phyloP scores from a whole-genome alignment of 1,140 invertebrate genomes.

The Caenorhabditis briggsae region DNA sequence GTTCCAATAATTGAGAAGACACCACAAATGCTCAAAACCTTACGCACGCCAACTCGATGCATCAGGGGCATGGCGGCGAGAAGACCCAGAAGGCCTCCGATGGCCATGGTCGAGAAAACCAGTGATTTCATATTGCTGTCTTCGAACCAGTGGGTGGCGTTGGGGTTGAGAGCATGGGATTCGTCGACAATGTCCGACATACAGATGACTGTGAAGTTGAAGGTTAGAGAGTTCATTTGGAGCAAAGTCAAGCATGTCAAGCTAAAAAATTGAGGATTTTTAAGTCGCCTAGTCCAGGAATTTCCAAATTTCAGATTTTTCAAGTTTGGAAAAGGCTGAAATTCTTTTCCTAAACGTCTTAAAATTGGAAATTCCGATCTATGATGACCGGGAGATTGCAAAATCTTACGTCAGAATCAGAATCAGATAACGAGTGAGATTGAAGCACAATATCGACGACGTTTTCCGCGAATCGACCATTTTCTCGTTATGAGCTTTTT shows the following conservation, averaged over 20 bases:
- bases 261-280: neutral
- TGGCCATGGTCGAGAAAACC: constrained; percentile 59
- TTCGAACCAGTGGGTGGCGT: constrained; percentile 52
- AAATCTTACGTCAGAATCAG: constrained; percentile 52
- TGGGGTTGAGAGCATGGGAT: constrained; percentile 9
- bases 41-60: neutral
- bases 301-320: no score
- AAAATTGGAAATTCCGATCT: no score
- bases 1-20: constrained; percentile 48
- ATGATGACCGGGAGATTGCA: neutral
- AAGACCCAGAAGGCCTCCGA: constrained; percentile 57
- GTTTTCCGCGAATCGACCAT: neutral
- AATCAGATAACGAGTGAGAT: constrained; percentile 50
- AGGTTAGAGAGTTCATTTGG: constrained; percentile 58
- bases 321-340: no score
- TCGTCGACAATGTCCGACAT: constrained; percentile 63
- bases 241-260: constrained; percentile 55
- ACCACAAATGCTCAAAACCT: constrained; percentile 36
- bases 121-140: constrained; percentile 51
- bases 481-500: constrained; percentile 25
- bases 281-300: no score
- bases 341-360: no score
- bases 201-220: constrained; percentile 68
- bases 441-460: constrained; percentile 20
- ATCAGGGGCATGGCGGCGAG: constrained; percentile 50